Base-by-base conservation (phyloP, 2,113 vertebrate genomes). In the Xiphorhynchus elegans region DNA sequence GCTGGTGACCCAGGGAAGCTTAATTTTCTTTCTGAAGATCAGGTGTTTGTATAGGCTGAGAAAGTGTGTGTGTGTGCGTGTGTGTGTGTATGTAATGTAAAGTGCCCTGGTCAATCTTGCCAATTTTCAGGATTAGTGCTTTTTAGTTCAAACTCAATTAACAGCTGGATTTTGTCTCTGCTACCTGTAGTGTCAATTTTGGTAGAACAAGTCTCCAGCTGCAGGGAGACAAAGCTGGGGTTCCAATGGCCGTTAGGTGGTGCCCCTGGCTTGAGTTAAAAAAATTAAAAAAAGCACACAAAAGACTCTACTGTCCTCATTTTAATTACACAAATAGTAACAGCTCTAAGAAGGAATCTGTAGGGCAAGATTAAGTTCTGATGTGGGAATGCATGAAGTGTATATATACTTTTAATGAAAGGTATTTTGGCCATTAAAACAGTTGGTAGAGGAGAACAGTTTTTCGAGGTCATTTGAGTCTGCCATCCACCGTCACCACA, bases 191-290 rank as follows among this genome's bases (percentile, higher is more conserved):
- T 3, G 47, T 20, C 47, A 6, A 37, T 7, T 46, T 1, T 7
- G 60, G 29, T 25, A 5, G 4, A 39, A 6, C 3, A 56, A 14
- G 9, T 25, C 17, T 37, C 10, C 72, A 59, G 10, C 8, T 17
- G 33, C 52, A 31, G 35, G 29, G 40, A 73, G 47, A 20, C 39
- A 28, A 55, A 82, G 68, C 74, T 25, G 13, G 40, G 47, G n/a
- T 31, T 89, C 25, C 20, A 7, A 1, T 81, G 85, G 25, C 96
- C 96, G 2, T 95, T 96, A 96, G 96, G 95, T 95, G 96, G 96
- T 93, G 96, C 96, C 96, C 90, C 92, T 96, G 93, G 58, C 92
- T 96, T 69, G 90, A 74, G 31, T 1, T 33, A 64, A 72, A 35
- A 17, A 55, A 35, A 73, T 44, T 44, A 23, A 39, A 47, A 20